These are phyloP conservation scores for Ophthalmolycus amberensis DNA, from an alignment of 2,113 vertebrate species.

Conservation along the genomic window DNA sequence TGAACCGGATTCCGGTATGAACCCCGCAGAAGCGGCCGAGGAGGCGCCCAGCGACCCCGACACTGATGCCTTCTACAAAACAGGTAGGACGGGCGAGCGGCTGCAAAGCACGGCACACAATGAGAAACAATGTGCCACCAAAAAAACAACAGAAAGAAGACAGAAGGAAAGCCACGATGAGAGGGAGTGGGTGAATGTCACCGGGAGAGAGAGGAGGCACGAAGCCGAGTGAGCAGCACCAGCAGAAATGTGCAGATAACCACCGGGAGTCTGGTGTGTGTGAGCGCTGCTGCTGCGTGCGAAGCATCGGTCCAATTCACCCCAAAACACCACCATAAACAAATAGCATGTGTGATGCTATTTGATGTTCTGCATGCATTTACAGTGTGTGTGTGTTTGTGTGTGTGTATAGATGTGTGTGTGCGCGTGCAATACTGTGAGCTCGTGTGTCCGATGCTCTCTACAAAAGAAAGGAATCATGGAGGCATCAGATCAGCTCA, in stretches of 20 bases:
- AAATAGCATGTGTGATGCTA: neutral
- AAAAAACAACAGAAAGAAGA: neutral
- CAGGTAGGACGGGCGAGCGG: constrained; percentile 61
- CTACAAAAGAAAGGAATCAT: constrained; percentile 52
- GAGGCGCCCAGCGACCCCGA: constrained; percentile 79
- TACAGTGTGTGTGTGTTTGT: neutral
- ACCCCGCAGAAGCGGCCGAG: constrained; percentile 78
- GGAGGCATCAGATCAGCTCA: constrained; percentile 45
- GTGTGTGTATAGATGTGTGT: neutral
- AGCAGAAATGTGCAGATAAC: neutral
- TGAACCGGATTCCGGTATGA: constrained; percentile 72
- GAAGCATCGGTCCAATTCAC: neutral
- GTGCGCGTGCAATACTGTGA: neutral
- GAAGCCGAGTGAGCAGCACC: neutral
- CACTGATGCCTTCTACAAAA: constrained; percentile 79
- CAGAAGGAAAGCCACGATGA: too few relatives aligned
- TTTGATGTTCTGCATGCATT: neutral
- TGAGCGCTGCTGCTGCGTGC: neutral
- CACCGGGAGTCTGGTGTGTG: neutral
- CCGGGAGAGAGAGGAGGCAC: neutral
- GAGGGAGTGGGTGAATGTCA: neutral
- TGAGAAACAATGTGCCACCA: neutral
- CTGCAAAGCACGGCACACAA: too few relatives aligned
- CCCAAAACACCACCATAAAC: neutral
- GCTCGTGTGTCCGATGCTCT: constrained; percentile 52